A percentile compares a stretch with the other conserved stretches of the same genome.
phyloP scores from a whole-genome alignment of 2,888 invertebrate species.

The Merodon equestris region DNA sequence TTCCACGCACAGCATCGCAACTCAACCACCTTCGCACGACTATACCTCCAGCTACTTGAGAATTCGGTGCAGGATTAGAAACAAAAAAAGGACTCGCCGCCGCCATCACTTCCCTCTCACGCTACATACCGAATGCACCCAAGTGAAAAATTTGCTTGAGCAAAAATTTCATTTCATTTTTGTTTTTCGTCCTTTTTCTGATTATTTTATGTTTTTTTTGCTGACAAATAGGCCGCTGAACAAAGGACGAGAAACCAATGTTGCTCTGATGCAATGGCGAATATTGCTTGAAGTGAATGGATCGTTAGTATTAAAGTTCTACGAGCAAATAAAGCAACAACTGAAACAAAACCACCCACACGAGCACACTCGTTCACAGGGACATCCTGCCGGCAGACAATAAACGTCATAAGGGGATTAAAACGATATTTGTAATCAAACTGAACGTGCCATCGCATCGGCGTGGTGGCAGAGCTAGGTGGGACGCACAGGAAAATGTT shows the following conservation, averaged over 20 bases:
- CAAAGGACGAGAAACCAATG: background rate
- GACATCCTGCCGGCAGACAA: constrained; percentile 43
- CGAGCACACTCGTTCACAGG: constrained; percentile 8
- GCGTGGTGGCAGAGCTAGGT: constrained; percentile 5
- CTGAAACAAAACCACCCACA: too few relatives aligned
- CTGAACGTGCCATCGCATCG: constrained; percentile 30
- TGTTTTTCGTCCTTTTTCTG: too few relatives aligned
- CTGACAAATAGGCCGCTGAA: constrained; percentile 55
- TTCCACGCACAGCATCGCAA: constrained; percentile 31
- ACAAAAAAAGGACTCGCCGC: constrained; percentile 11
- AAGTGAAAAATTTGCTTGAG: constrained; percentile 60
- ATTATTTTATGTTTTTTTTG: constrained; percentile 2
- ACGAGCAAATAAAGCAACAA: constrained; percentile 2
- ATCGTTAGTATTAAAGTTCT: constrained; percentile 39
- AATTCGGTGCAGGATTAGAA: constrained; percentile 62
- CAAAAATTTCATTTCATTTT: constrained; percentile 26
- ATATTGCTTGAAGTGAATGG: too few relatives aligned
- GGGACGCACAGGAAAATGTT: constrained; percentile 48
- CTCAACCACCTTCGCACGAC: constrained; percentile 19
- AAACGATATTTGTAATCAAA: constrained; percentile 67
- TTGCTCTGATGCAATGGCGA: background rate
- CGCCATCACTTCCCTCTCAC: background rate
- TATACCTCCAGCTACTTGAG: constrained; percentile 49
- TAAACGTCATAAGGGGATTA: constrained; percentile 65
- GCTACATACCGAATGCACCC: constrained; percentile 55